Evolutionary conservation across 2,113 vertebrate species (phyloP), one percentile per base, ranked within the genome.

Genomic region (Lepidothrix coronata): DNA sequence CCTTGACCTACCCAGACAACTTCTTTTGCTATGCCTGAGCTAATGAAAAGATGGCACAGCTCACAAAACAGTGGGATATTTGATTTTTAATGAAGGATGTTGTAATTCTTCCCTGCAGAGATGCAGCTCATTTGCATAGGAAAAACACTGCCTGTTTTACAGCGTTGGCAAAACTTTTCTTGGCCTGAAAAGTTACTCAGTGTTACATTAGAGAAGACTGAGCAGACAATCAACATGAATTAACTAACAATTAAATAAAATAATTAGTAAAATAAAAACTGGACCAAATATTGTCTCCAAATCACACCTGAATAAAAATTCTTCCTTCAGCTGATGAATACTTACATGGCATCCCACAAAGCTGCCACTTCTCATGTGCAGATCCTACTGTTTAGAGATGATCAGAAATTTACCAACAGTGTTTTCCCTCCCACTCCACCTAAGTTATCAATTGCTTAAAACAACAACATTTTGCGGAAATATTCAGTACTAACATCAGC

Each of bases 71-170:
- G 17, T 49, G 33, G 30, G 35, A 52, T 51, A 31, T 9, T 19
- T 76, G 39, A 55, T 92, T 79, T 83, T 15, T 46, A 58, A 30
- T 1, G 12, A 75, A 71, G 21, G 30, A 55, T 43, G 6, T 30
- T 78, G 39, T 39, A 55, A 52, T 72, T 31, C 39, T 72, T 65
- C 24, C 14, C 49, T 74, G 52, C 43, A 67, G 6, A 74, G 25
- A 43, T 24, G 14, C 4, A 19, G 22, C 11, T 62, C 1, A 0
- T 49, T 65, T 7, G 0, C 24, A 8, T 3, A 35, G 22, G 58
- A 52, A 75, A 77, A 85, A 20, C 5, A 67, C 22, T 52, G 73
- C 17, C 17, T 1, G 0, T 13, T 73, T 49, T 33, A 30, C 2
- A 5, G 14, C 41, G 66, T 2, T 30, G 28, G 57, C 4, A 86